These are phyloP conservation scores for Cylindroiulus punctatus DNA, from an alignment of 2,888 invertebrate species.

Conservation along the genomic window DNA sequence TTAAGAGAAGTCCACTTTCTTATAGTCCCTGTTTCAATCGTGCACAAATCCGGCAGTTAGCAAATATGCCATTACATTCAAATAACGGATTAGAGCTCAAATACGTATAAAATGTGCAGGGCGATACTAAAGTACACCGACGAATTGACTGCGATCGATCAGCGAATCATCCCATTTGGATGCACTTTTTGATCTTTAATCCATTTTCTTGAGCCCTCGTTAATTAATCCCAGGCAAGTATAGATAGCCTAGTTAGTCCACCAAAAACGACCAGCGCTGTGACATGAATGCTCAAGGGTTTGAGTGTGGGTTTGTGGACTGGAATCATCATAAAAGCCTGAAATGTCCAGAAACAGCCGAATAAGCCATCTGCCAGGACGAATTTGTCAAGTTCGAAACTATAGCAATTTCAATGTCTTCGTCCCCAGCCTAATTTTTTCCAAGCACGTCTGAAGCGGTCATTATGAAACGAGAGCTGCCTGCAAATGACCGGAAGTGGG, in stretches of 20 bases:
- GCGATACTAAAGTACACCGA: no score
- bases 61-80: no score
- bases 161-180: no score
- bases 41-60: no score
- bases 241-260: neutral
- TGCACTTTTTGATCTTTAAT: neutral
- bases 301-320: neutral
- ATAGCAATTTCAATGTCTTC: slow-evolving; percentile 16
- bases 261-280: neutral
- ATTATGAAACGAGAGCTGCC: slow-evolving; percentile 5
- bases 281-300: neutral
- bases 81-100: no score
- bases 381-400: slow-evolving; percentile 42
- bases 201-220: neutral
- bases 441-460: neutral
- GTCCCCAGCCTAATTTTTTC: neutral
- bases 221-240: neutral
- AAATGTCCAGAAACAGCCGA: neutral
- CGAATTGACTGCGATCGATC: no score
- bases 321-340: neutral
- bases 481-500: slow-evolving; percentile 23
- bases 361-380: neutral
- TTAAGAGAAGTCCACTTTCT: no score
- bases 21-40: no score
- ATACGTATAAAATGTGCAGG: no score